Evolutionary conservation across 2,888 invertebrate species (phyloP).

Genomic region (Ceraclea dissimilis): DNA sequence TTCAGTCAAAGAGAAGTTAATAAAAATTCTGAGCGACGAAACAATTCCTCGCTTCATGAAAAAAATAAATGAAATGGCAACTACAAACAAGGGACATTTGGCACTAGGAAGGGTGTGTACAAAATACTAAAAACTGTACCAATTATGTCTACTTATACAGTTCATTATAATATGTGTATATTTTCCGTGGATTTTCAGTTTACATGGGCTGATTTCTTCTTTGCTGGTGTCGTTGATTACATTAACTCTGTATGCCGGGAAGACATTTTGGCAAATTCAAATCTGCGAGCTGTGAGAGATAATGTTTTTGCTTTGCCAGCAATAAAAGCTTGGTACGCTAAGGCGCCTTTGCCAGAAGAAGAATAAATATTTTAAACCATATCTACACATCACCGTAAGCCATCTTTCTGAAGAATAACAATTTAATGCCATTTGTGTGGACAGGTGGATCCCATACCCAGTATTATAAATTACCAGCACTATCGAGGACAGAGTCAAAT

Average conservation of each 20-base stretch:
- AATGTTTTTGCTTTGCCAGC: conserved; percentile 41
- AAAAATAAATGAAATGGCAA: conserved; percentile 44
- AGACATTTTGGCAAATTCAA: conserved; percentile 40
- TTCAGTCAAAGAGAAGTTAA: conserved; percentile 42
- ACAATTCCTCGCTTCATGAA: conserved; percentile 46
- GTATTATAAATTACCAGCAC: no score
- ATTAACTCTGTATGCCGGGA: conserved; percentile 37
- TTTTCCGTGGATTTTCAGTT: no score
- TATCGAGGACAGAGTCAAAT: no score
- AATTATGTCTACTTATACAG: conserved; percentile 3
- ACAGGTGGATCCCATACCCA: no score
- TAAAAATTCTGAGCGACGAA: conserved; percentile 41
- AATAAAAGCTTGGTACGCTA: conserved; percentile 50
- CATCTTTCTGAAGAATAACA: no score
- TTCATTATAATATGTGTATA: no score
- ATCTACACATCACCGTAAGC: no score
- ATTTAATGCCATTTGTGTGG: no score
- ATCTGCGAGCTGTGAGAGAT: conserved; percentile 41
- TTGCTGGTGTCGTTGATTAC: conserved; percentile 42
- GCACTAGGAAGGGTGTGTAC: conserved; percentile 43
- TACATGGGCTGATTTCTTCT: conserved; percentile 49
- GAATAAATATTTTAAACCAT: not conserved
- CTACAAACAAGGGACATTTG: conserved; percentile 53
- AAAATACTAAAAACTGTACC: not conserved
- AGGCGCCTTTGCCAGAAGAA: conserved; percentile 39